A percentile compares a stretch with the other conserved stretches of the same genome.
These are phyloP conservation scores for Drosophila triauraria DNA, from an alignment of 1,140 invertebrate species.

Conservation along the genomic window DNA sequence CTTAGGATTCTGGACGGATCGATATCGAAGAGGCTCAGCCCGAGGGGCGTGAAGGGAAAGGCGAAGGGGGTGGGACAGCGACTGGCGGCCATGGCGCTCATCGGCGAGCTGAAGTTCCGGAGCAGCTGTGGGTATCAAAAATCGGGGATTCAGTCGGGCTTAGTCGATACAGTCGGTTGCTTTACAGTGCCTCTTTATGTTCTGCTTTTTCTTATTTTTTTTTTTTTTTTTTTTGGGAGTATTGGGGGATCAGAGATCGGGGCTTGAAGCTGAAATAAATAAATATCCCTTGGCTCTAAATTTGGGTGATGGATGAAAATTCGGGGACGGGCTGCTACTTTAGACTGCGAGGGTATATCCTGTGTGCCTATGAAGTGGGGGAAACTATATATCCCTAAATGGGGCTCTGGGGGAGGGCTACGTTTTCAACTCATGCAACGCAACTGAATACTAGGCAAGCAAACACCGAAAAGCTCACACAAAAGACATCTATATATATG, in stretches of 20 bases:
- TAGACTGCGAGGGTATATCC: neutral
- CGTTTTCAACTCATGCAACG: slow-evolving; percentile 38
- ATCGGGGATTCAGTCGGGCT: neutral
- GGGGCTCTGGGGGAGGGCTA: slow-evolving; percentile 8
- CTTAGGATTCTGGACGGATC: slow-evolving; percentile 85
- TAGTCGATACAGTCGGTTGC: neutral
- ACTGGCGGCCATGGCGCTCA: slow-evolving; percentile 62
- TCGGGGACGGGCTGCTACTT: neutral
- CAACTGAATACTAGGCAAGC: slow-evolving; percentile 47
- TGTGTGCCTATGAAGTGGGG: neutral
- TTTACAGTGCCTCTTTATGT: slow-evolving; percentile 18
- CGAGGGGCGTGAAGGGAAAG: slow-evolving; percentile 83
- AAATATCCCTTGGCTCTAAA: slow-evolving; percentile 19
- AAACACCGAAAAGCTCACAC: slow-evolving; percentile 48
- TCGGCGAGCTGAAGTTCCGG: slow-evolving; percentile 74
- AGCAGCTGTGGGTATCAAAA: slow-evolving; percentile 55
- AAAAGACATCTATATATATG: slow-evolving; percentile 39
- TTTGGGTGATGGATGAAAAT: neutral
- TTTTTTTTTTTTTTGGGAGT: neutral
- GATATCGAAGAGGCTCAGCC: slow-evolving; percentile 82
- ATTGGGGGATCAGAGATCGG: slow-evolving; percentile 9
- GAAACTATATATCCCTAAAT: neutral
- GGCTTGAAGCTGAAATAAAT: slow-evolving; percentile 3
- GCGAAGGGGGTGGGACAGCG: slow-evolving; percentile 82
- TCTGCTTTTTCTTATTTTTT: slow-evolving; percentile 1